A percentile compares a stretch with the other conserved stretches of the same genome.
Conservation (phyloP, 2,888 invertebrate genomes). For the Neuroscelio doddi region DNA sequence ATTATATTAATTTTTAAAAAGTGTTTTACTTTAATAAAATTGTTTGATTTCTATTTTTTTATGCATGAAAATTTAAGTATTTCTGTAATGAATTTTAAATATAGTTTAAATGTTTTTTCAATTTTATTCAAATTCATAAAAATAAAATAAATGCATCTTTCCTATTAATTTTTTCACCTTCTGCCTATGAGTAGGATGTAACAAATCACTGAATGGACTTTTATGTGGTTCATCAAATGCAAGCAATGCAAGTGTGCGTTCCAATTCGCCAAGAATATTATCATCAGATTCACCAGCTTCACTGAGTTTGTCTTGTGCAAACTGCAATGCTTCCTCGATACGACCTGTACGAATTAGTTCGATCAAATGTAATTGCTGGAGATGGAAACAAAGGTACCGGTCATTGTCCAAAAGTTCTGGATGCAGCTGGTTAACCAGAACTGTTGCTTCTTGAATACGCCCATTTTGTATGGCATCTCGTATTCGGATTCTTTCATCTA, state of each 20-base stretch:
- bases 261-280: constrained; percentile 82
- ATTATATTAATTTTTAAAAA: no score
- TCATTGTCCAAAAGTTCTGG: constrained; percentile 97
- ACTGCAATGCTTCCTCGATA: constrained; percentile 90
- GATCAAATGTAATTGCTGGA: constrained; percentile 92
- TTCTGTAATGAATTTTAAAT: no score
- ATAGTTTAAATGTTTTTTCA: no score
- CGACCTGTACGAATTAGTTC: constrained; percentile 89
- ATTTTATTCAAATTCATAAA: no score
- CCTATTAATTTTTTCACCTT: constrained; percentile 75
- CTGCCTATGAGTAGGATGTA: constrained; percentile 94
- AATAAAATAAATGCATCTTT: constrained; percentile 8
- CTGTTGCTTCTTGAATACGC: constrained; percentile 92
- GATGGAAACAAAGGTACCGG: constrained; percentile 94
- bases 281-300: constrained; percentile 91
- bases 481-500: constrained; percentile 94
- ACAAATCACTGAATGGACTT: constrained; percentile 95
- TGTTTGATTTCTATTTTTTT: no score
- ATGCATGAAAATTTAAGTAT: no score
- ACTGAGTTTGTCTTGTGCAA: constrained; percentile 91
- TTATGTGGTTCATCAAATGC: constrained; percentile 97
- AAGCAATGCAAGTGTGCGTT: constrained; percentile 92
- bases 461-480: constrained; percentile 95
- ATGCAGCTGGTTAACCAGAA: constrained; percentile 93
- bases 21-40: no score